These are phyloP conservation scores for Acyrthosiphon pisum DNA, from an alignment of 1,140 invertebrate genomes.

Conservation along the genomic window DNA sequence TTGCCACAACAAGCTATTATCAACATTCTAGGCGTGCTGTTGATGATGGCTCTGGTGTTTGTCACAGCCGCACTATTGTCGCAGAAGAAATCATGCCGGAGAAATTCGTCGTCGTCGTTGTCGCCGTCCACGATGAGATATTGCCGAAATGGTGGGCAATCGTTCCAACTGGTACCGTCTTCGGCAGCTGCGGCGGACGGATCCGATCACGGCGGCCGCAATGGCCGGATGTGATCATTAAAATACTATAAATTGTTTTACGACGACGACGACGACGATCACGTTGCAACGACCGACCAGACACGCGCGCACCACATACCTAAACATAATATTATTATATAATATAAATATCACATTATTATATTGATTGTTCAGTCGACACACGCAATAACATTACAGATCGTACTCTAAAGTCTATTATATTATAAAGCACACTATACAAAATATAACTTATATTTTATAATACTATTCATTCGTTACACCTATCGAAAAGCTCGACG, in stretches of 20 bases:
- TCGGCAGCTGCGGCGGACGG: not conserved
- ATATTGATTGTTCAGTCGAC: not conserved
- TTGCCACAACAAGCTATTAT: not conserved
- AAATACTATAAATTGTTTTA: not conserved
- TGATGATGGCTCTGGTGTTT: not conserved
- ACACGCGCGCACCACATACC: not conserved
- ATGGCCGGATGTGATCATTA: not conserved
- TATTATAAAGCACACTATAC: not conserved
- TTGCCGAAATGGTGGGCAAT: slow-evolving; percentile 26
- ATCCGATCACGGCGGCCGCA: not conserved
- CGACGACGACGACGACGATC: not conserved
- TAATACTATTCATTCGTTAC: not conserved
- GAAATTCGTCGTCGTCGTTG: not conserved
- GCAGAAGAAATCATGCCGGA: not conserved
- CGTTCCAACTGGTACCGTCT: slow-evolving; percentile 19
- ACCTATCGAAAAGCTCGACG: not conserved
- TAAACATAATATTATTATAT: not conserved
- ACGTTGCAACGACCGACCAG: not conserved
- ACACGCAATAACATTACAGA: not conserved
- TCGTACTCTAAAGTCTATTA: not conserved
- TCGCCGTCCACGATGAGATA: not conserved
- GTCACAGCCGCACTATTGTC: not conserved
- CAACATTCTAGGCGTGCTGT: slow-evolving; percentile 6
- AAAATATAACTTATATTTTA: not conserved
- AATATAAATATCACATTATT: not conserved